Conservation (phyloP, 2,113 vertebrate species). For the Coregonus clupeaformis region DNA sequence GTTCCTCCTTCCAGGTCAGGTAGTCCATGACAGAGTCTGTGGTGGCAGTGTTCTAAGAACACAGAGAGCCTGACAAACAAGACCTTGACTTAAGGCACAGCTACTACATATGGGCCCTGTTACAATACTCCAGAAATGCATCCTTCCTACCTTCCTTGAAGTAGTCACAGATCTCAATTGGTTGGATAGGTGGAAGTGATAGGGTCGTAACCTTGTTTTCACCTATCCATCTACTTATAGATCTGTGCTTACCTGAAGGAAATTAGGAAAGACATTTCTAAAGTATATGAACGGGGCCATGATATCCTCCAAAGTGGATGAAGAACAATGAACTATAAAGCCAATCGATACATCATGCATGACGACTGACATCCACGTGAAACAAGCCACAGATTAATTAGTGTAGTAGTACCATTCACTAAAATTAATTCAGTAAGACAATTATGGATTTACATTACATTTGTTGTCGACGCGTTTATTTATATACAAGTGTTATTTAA, state of each 20-base stretch:
- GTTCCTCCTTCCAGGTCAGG: not conserved
- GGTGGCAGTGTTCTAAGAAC: not conserved
- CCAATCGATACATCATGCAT: slow-evolving; percentile 74
- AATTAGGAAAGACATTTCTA: slow-evolving; percentile 33
- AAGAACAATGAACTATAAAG: slow-evolving; percentile 45
- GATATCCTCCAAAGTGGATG: too few relatives aligned
- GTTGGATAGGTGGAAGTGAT: too few relatives aligned
- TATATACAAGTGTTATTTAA: slow-evolving; percentile 30
- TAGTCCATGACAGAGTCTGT: slow-evolving; percentile 13
- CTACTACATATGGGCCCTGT: slow-evolving; percentile 70
- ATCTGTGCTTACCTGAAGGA: not conserved
- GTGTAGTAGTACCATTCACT: slow-evolving; percentile 62
- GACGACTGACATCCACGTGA: slow-evolving; percentile 63
- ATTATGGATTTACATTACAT: slow-evolving; percentile 62
- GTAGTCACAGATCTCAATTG: too few relatives aligned
- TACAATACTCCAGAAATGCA: not conserved
- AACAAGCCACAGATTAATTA: slow-evolving; percentile 74
- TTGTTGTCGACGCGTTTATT: slow-evolving; percentile 61
- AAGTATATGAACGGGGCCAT: slow-evolving; percentile 20
- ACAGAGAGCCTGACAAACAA: slow-evolving; percentile 23
- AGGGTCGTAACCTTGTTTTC: too few relatives aligned
- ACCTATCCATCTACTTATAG: too few relatives aligned
- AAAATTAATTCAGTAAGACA: slow-evolving; percentile 59
- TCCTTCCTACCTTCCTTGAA: too few relatives aligned
- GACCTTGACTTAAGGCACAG: slow-evolving; percentile 83